Base-by-base conservation (phyloP, 2,113 vertebrate species). In the Benitochromis conjunctus region DNA sequence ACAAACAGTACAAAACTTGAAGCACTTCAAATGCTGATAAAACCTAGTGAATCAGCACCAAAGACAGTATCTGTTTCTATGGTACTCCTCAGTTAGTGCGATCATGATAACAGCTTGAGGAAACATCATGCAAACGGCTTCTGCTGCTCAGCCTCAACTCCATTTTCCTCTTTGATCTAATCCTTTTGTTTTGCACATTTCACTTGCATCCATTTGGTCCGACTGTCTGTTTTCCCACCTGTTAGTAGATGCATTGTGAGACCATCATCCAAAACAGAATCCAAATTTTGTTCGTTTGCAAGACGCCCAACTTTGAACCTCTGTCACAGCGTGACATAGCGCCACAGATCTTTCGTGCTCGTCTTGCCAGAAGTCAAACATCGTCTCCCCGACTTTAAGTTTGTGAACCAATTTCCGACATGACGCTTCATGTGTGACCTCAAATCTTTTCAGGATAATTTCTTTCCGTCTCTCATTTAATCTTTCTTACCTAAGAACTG, bases 391-490 rank as follows among this genome's bases (percentile, higher is more conserved):
- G 12, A 41, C 5, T n/a, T 69, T 69, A 43, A n/a, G 36, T 16
- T 69, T 0, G 3, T 69, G 36, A 69, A 16, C 64, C n/a, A 43
- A 69, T 60, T 31, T 60, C 3, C 2, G 0, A 43, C 43, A 4
- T 43, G 36, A 69, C n/a, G 24, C 14, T 71, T 71, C 8, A 26
- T 46, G 36, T 43, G 64, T 69, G 38, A 69, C 21, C 64, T 41
- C 5, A 46, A 1, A 46, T 46, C 8, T 26, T 46, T 21, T 71
- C 66, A 46, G 41, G 13, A 71, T 46, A 71, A 71, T 71, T 71
- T 71, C 41, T 46, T 46, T 26, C 5, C 9, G 38, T 16, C 10
- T 18, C 41, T 71, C 41, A 16, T 24, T 46, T 46, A 26, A 71
- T 24, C 66, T 24, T 71, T 71, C 38, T 71, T 71, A 26, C 5